phyloP scores from a whole-genome alignment of 2,797 vertebrate genomes.

The Enteromius anoplus region DNA sequence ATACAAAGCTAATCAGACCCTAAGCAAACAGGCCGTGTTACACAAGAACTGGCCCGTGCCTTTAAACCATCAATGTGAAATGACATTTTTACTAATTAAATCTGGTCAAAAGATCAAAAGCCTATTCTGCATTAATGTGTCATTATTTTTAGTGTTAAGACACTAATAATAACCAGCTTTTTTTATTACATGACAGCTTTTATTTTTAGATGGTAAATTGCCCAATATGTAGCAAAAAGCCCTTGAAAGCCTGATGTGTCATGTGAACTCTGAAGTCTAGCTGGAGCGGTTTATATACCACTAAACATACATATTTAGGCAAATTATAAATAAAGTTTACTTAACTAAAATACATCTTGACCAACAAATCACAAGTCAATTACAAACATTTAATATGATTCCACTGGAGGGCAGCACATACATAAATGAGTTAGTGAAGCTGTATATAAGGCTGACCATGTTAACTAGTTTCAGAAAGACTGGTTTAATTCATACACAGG shows the following conservation, averaged over 20 bases:
- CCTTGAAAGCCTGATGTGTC: not conserved
- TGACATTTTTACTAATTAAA: not conserved
- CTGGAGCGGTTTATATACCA: not conserved
- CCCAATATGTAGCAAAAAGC: not conserved
- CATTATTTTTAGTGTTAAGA: not conserved
- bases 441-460: not conserved
- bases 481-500: too few species aligned
- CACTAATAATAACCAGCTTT: not conserved
- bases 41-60: not conserved
- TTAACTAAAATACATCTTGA: not conserved
- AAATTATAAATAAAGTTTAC: not conserved
- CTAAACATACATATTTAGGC: not conserved
- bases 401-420: constrained; percentile 72
- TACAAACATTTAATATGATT: not conserved
- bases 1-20: not conserved
- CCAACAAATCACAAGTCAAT: not conserved
- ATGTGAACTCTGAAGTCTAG: not conserved
- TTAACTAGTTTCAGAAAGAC: not conserved
- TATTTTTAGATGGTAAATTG: not conserved
- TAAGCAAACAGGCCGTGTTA: not conserved
- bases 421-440: constrained; percentile 30
- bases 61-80: constrained; percentile 3
- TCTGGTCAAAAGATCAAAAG: not conserved
- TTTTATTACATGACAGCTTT: not conserved
- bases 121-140: not conserved